Conservation (phyloP, 2,888 invertebrate genomes). For the Cynaeus angustus region DNA sequence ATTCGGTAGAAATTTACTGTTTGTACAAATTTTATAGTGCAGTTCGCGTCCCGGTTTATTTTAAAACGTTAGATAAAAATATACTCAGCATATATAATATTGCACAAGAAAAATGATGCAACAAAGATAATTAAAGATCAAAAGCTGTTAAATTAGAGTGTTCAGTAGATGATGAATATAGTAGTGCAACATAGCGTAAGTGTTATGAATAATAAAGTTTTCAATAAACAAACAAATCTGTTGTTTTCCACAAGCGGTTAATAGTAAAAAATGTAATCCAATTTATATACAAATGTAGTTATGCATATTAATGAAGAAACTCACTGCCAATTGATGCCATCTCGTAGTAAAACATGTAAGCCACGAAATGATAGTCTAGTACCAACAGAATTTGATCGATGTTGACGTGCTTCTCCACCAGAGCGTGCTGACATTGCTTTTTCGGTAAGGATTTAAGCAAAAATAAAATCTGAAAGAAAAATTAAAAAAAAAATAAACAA, state of each 20-base stretch:
- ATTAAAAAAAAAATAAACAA: slow-evolving; percentile 51
- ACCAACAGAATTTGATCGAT: slow-evolving; percentile 67
- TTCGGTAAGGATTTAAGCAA: slow-evolving; percentile 16
- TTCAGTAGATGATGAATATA: neutral
- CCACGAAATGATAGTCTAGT: slow-evolving; percentile 67
- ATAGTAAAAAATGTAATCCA: slow-evolving; percentile 41
- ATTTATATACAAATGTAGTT: slow-evolving; percentile 11
- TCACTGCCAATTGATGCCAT: slow-evolving; percentile 68
- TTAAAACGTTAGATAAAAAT: neutral
- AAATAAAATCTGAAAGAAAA: slow-evolving; percentile 48
- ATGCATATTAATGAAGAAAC: slow-evolving; percentile 52
- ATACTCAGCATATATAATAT: neutral
- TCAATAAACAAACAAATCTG: slow-evolving; percentile 20
- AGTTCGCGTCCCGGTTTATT: slow-evolving; percentile 8
- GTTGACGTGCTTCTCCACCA: slow-evolving; percentile 66
- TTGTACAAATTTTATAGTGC: slow-evolving; percentile 27
- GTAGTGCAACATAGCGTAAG: slow-evolving; percentile 7
- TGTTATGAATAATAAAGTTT: neutral
- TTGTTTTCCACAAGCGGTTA: slow-evolving; percentile 29
- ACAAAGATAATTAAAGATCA: neutral
- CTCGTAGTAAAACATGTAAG: slow-evolving; percentile 65
- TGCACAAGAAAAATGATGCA: neutral
- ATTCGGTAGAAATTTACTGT: slow-evolving; percentile 26
- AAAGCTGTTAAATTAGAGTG: slow-evolving; percentile 5
- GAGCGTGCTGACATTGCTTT: slow-evolving; percentile 66